Percentiles rank a stretch among this genome's conserved stretches.
Conservation (phyloP, 2,113 vertebrate species). For the Grantiella picta region DNA sequence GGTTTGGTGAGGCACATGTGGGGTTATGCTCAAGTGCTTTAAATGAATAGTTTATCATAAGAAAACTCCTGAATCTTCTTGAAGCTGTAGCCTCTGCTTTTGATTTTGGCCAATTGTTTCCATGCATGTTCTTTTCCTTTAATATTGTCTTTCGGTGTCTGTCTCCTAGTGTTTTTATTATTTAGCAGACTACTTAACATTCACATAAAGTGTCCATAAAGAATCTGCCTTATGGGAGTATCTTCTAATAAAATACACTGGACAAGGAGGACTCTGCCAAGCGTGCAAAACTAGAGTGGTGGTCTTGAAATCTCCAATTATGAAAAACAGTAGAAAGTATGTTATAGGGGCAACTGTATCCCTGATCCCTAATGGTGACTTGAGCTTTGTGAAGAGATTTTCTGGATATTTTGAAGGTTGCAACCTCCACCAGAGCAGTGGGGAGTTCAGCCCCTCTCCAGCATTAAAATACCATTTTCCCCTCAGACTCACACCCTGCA, state of each 20-base stretch:
- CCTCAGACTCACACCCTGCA: not conserved
- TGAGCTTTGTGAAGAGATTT: not conserved
- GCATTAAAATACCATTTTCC: not conserved
- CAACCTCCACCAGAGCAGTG: not conserved
- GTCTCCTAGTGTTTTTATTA: not conserved
- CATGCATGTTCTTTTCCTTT: not conserved
- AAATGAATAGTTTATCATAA: not conserved
- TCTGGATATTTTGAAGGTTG: not conserved
- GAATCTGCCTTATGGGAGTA: not conserved
- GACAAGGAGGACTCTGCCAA: not conserved
- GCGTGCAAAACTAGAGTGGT: not conserved
- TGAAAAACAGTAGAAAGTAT: not conserved
- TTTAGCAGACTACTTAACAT: not conserved
- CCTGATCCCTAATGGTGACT: not conserved
- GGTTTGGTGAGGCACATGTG: not conserved
- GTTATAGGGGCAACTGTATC: rapidly evolving
- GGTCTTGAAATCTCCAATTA: not conserved
- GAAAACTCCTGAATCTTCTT: not conserved
- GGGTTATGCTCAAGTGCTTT: not conserved
- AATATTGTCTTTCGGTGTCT: not conserved
- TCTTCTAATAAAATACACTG: not conserved
- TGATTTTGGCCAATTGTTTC: not conserved
- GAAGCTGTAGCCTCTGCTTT: not conserved
- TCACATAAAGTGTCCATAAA: not conserved
- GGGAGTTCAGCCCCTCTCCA: not conserved